Evolutionary conservation across 2,797 vertebrate genomes (phyloP).

Genomic region (Melanotaenia trifasciata): DNA sequence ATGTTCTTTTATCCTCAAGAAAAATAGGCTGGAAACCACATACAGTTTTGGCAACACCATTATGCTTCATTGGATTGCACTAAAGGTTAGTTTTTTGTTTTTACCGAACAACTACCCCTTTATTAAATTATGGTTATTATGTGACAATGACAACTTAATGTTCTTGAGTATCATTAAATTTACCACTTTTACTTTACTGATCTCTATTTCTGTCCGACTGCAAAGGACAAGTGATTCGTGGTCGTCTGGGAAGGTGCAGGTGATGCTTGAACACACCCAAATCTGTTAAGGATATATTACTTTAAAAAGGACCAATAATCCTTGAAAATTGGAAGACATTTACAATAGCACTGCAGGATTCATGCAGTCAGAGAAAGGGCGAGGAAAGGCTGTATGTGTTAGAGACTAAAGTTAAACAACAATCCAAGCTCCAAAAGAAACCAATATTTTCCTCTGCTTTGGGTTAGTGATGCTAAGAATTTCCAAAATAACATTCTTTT

Average conservation of each 20-base stretch:
- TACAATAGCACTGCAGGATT: neutral
- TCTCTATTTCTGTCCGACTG: too few species aligned
- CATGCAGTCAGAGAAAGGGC: neutral
- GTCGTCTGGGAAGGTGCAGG: neutral
- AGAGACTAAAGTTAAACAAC: conserved; percentile 7
- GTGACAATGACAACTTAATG: neutral
- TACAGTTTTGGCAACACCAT: neutral
- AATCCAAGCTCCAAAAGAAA: conserved; percentile 17
- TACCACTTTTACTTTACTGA: too few species aligned
- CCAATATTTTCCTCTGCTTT: neutral
- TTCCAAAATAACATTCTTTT: conserved; percentile 25
- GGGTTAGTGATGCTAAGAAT: neutral
- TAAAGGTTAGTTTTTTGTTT: neutral
- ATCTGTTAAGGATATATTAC: neutral
- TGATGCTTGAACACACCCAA: neutral
- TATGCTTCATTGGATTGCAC: neutral
- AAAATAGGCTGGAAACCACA: too few species aligned
- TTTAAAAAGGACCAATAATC: neutral
- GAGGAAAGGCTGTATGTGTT: conserved; percentile 22
- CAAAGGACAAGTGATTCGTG: neutral
- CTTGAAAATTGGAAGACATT: neutral
- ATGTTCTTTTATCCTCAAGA: neutral
- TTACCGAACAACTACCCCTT: neutral
- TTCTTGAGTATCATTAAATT: too few species aligned
- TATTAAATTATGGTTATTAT: neutral